A percentile compares a stretch with the other conserved stretches of the same genome.
Conservation (phyloP, 2,888 invertebrate genomes). For the Yponomeuta malinellus region DNA sequence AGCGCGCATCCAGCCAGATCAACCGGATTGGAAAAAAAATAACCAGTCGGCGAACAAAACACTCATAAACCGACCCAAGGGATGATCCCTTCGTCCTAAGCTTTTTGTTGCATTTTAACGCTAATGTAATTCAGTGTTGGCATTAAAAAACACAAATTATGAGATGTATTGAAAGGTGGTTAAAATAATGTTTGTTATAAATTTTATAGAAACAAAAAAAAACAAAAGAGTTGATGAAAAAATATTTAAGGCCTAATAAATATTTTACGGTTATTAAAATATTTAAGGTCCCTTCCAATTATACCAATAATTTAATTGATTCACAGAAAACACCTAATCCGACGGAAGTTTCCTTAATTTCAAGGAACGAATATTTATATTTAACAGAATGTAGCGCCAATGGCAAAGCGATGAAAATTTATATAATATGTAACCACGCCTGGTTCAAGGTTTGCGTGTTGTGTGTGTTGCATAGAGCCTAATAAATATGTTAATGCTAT, state of each 20-base stretch:
- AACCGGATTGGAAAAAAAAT: conserved; percentile 37
- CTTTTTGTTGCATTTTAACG: not conserved
- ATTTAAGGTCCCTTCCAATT: not conserved
- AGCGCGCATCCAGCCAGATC: conserved; percentile 58
- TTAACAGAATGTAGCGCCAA: conserved; percentile 26
- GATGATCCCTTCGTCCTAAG: not conserved
- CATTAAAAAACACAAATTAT: not conserved
- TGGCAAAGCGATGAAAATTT: conserved; percentile 33
- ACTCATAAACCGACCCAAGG: not conserved
- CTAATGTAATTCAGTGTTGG: not conserved
- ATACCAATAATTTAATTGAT: not conserved
- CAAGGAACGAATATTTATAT: conserved; percentile 11
- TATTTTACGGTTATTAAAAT: not conserved
- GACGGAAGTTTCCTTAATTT: conserved; percentile 19
- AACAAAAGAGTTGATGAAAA: not conserved
- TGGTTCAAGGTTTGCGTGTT: conserved; percentile 33
- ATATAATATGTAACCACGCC: conserved; percentile 21
- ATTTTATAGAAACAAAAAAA: too few species aligned
- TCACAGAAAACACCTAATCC: not conserved
- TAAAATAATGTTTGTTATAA: too few species aligned
- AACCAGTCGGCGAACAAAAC: conserved; percentile 30
- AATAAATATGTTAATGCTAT: conserved; percentile 21
- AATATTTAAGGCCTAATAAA: not conserved
- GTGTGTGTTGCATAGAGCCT: conserved; percentile 30
- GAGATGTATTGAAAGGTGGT: too few species aligned